Evolutionary conservation across 92 coral and sea anemone species (phyloP), one percentile per base, ranked within the genome.

Genomic region (Meandrina meandrites): DNA sequence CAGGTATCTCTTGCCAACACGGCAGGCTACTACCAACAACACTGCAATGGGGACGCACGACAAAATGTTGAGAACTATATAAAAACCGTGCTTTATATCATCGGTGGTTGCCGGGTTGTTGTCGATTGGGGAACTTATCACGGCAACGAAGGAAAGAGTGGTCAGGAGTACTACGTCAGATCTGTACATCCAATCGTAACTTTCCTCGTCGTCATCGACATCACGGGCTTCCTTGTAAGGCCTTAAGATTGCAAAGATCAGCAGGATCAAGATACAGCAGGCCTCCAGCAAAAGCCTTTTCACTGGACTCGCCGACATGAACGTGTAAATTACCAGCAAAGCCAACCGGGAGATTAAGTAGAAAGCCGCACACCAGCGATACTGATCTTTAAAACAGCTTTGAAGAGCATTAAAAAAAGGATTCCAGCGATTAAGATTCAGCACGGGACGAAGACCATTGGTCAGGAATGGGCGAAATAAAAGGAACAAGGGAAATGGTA

Each of bases 321-420:
- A 89, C 8, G 88, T 93, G 17, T 64, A 45, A 8, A 94, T 73
- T 22, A 89, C 13, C 21, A 94, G 89, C 12, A 94, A 88, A 14
- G 78, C 77, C 54, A 89, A 84, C 80, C 99, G 79, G 78, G 94
- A 92, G 48, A 97, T 88, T 80, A 97, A 97, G 90, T 97, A 97
- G 88, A 97, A 97, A 9, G 99, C 96, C 31, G 99, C 92, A 85
- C 93, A 97, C 99, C 99, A 97, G 32, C 98, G 95, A 69, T 92
- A 97, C 15, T 90, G 89, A 72, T 95, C 96, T 72, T 95, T 93
- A 64, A 97, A 95, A 91, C 98, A 96, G 76, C 93, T 89, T 66
- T 97, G 99, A 56, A 93, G 92, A 57, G 99, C 92, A 86, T 95
- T 93, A 47, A 93, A 92, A 82, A 90, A 86, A 1, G 98, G 98